Conservation (phyloP, 1,140 invertebrate species). For the Pseudomyrmex gracilis region DNA sequence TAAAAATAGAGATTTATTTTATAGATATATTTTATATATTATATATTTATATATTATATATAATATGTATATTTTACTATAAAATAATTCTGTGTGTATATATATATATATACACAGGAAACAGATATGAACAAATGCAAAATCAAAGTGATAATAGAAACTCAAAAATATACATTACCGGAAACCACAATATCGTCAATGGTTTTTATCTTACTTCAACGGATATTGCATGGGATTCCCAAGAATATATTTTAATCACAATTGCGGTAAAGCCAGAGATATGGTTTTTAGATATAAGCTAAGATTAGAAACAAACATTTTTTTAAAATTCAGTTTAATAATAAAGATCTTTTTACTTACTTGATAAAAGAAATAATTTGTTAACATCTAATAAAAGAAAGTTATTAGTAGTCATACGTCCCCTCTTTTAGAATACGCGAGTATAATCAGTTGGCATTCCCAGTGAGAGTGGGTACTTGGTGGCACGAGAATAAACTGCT, state of each 20-base stretch:
- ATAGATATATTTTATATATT: no score
- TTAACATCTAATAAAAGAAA: neutral
- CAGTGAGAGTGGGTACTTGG: constrained; percentile 45
- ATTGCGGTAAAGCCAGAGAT: neutral
- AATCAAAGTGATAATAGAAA: no score
- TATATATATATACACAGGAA: no score
- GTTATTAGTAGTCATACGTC: neutral
- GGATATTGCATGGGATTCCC: neutral
- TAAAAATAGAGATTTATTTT: neutral
- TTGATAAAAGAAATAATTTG: no score
- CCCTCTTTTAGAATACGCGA: constrained; percentile 49
- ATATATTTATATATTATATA: neutral
- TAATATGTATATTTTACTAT: neutral
- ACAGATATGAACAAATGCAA: no score
- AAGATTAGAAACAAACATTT: no score
- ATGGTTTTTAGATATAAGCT: no score
- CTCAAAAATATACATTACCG: neutral
- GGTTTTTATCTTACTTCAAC: neutral
- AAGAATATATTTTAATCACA: constrained; percentile 6
- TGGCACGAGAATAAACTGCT: constrained; percentile 19
- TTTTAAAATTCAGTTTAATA: no score
- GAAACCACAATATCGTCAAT: constrained; percentile 15
- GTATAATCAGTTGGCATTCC: constrained; percentile 12
- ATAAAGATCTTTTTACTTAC: no score
- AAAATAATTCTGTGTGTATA: neutral